These are phyloP conservation scores for Lithosia quadra DNA, from an alignment of 2,888 invertebrate genomes.

Conservation along the genomic window DNA sequence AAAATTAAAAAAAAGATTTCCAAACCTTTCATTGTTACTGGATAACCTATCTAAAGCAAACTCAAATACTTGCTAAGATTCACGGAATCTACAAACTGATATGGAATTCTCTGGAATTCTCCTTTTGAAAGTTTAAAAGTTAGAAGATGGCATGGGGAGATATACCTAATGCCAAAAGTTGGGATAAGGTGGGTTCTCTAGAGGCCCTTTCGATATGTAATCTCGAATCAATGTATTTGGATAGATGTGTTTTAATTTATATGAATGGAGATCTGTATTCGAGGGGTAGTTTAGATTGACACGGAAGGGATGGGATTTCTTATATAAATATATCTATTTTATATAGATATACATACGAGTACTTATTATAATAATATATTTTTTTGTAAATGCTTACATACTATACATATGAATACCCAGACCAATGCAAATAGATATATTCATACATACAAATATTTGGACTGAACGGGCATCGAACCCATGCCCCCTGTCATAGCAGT, in stretches of 20 bases:
- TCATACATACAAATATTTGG: too few relatives aligned
- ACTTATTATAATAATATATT: too few relatives aligned
- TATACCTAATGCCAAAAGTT: conserved; percentile 50
- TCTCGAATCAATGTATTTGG: conserved; percentile 33
- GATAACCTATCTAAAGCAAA: conserved; percentile 25
- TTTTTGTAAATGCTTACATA: too few relatives aligned
- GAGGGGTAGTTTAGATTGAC: neutral
- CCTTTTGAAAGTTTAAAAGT: conserved; percentile 52
- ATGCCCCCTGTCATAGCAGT: too few relatives aligned
- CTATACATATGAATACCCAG: too few relatives aligned
- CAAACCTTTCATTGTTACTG: conserved; percentile 19
- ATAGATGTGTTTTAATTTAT: conserved; percentile 25
- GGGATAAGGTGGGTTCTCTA: conserved; percentile 37
- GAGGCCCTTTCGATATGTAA: conserved; percentile 38
- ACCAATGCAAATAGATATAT: too few relatives aligned
- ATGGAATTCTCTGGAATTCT: conserved; percentile 33
- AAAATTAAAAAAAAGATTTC: neutral
- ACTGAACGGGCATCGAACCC: too few relatives aligned
- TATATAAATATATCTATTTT: too few relatives aligned
- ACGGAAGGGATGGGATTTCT: neutral
- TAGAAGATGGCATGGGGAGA: conserved; percentile 45
- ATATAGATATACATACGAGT: too few relatives aligned
- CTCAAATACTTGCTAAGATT: conserved; percentile 28
- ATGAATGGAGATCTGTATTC: conserved; percentile 3
- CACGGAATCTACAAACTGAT: conserved; percentile 43